Base-by-base conservation (phyloP, 2,797 vertebrate genomes). In the Choloepus didactylus region DNA sequence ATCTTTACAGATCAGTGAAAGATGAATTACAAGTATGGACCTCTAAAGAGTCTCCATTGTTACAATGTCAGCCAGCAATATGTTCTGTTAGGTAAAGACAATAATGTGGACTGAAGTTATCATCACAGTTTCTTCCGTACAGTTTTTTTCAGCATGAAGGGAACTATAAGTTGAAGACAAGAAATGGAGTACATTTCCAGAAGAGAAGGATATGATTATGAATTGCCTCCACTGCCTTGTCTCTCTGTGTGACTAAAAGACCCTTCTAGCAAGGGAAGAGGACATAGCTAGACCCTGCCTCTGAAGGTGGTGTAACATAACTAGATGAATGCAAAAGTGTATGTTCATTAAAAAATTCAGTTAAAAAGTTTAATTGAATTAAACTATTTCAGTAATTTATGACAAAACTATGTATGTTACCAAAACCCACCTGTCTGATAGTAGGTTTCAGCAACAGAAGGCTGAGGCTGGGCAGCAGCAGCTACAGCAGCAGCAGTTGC, bases 371-470 rank as follows among this genome's bases (percentile, higher is more conserved):
- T 19, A 6, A 3, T 18, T 16, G 19, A 56, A 19, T 18, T 54
- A 54, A 54, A 54, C 54, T 54, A 66, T 64, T 95, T 88, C 49
- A 84, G 59, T 44, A 95, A 41, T 38, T 89, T 51, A 23, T 35
- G 95, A 51, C 0, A 4, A 95, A 69, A 89, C 16, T 12, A 49
- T 59, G 1, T 87, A 93, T 44, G 75, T 79, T 59, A 90, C 72
- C 5, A 56, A 25, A 96, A 98, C 98, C 44, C 96, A 99, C 99
- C 99, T 98, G 99, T 99, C 97, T 99, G 99, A 97, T 99, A 99
- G 98, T 99, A 99, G 9, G 99, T 99, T 72, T 99, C 99, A 8
- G 99, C 99, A 88, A 99, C 99, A 0, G 99, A 99, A 70, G 99
- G 99, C 60, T 99, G 99, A 0, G 99, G 99, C 97, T 99, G 99